Percentiles rank a stretch among this genome's conserved stretches.
These are phyloP conservation scores for Lithosia quadra DNA, from an alignment of 2,888 invertebrate genomes.

Conservation along the genomic window DNA sequence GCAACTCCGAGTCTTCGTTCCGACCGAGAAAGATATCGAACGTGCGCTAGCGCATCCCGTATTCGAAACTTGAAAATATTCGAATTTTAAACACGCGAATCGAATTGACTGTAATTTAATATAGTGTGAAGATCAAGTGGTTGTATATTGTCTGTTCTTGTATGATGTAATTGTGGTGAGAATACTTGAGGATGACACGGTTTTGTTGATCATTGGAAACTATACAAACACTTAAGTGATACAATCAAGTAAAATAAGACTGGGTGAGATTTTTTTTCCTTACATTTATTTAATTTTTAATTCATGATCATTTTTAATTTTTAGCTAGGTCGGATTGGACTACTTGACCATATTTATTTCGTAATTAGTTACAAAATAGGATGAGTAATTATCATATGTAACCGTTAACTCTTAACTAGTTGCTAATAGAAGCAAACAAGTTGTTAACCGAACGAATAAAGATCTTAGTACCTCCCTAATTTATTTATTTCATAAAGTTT, in stretches of 20 bases:
- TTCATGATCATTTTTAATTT: not conserved
- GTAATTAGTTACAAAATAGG: not conserved
- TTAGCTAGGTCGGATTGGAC: not conserved
- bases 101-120: slow-evolving; percentile 43
- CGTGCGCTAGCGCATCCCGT: slow-evolving; percentile 69
- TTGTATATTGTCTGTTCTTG: slow-evolving; percentile 13
- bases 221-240: slow-evolving; percentile 17
- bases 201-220: slow-evolving; percentile 22
- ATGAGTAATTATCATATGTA: not conserved
- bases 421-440: too few relatives aligned
- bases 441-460: not conserved
- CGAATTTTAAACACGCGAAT: slow-evolving; percentile 42
- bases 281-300: not conserved
- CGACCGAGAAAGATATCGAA: slow-evolving; percentile 64
- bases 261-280: slow-evolving; percentile 14
- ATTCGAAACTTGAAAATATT: slow-evolving; percentile 53
- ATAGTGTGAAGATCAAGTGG: slow-evolving; percentile 29
- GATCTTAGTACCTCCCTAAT: not conserved
- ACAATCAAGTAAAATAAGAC: not conserved
- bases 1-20: slow-evolving; percentile 68
- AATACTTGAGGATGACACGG: slow-evolving; percentile 23
- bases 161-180: slow-evolving; percentile 24
- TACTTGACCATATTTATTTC: not conserved
- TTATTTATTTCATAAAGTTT: not conserved
- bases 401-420: not conserved